Base-by-base conservation (phyloP, 2,888 invertebrate species). In the Oeneis ivallda region DNA sequence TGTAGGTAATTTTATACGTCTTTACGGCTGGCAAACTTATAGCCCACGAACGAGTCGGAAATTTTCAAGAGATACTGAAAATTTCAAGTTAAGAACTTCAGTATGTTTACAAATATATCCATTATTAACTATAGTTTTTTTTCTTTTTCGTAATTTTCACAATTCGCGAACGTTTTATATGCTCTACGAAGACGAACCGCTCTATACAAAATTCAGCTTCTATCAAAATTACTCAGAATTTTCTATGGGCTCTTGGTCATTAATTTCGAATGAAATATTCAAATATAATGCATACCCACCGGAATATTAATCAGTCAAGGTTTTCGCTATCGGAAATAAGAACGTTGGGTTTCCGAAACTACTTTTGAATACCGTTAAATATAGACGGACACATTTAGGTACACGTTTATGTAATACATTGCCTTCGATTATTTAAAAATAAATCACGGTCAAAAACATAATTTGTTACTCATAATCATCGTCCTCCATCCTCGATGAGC, bases 261-360 rank as follows among this genome's bases (percentile, higher is more conserved):
- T 69, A 71, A 70, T 64, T 70, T 68, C 67, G 66, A 66, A 70
- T 67, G 62, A 64, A 66, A 71, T 70, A 61, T 77, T 47, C 58
- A 81, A 84, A 26, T 26, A 26, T 65, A 67, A 70, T 80, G 76
- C 85, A 84, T 80, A 83, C 86, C 79, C 83, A 74, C 67, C 76
- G 71, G 77, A 74, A 79, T 79, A 82, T 79, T 82, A 83, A 84
- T 83, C 81, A 87, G 85, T 87, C 89, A 89, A 89, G 89, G 88
- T 84, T 81, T 77, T 56, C 56, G 41, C 56, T 57, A 57, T 32
- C 26, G 45, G 10, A 45, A 45, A 45, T 15, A 6, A 15, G 53
- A 54, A 56, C 39, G 13, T 19, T 17, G 32, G 19, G 58, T 47
- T 45, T 58, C 45, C 58, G 17, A 17, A 58, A 58, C 32, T 15